Percentiles rank a stretch among this genome's conserved stretches.
These are phyloP conservation scores for Pampus argenteus DNA, from an alignment of 2,797 vertebrate species.

Conservation along the genomic window DNA sequence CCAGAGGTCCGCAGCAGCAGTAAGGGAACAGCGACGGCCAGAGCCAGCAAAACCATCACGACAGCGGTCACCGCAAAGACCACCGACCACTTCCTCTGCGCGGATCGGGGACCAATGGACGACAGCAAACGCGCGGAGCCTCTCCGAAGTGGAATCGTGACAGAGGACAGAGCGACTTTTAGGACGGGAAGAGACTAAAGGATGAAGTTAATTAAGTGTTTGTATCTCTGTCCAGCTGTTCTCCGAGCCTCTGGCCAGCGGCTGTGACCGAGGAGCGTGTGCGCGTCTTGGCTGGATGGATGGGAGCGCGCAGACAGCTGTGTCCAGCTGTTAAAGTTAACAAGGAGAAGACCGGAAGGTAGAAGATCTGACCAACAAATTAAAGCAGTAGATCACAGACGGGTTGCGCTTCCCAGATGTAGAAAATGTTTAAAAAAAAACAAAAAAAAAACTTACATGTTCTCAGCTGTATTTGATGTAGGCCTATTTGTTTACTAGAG, in stretches of 20 bases:
- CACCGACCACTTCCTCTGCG: slow-evolving; percentile 87
- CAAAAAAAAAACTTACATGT: too few species aligned
- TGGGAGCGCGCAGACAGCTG: slow-evolving; percentile 51
- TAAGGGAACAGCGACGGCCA: slow-evolving; percentile 88
- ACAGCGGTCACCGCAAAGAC: slow-evolving; percentile 84
- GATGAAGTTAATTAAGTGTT: slow-evolving; percentile 38
- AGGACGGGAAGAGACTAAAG: slow-evolving; percentile 22
- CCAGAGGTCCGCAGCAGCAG: slow-evolving; percentile 87
- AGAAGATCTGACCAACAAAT: slow-evolving; percentile 41
- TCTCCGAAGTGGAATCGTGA: slow-evolving; percentile 87
- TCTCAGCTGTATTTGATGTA: too few species aligned
- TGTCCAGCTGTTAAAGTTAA: slow-evolving; percentile 46
- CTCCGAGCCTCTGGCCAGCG: slow-evolving; percentile 45
- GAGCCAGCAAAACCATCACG: slow-evolving; percentile 87
- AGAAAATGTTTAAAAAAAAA: not conserved
- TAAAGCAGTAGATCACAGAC: slow-evolving; percentile 36
- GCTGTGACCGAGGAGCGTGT: slow-evolving; percentile 42
- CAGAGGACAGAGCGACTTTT: slow-evolving; percentile 21
- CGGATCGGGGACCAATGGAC: slow-evolving; percentile 82
- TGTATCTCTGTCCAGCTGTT: slow-evolving; percentile 23
- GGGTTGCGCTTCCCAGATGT: not conserved
- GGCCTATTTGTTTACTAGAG: too few species aligned
- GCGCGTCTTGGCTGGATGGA: slow-evolving; percentile 54
- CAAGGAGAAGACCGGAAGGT: slow-evolving; percentile 45
- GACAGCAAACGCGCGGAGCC: slow-evolving; percentile 84